Conservation (phyloP, 2,113 vertebrate genomes). For the Pseudorasbora parva region DNA sequence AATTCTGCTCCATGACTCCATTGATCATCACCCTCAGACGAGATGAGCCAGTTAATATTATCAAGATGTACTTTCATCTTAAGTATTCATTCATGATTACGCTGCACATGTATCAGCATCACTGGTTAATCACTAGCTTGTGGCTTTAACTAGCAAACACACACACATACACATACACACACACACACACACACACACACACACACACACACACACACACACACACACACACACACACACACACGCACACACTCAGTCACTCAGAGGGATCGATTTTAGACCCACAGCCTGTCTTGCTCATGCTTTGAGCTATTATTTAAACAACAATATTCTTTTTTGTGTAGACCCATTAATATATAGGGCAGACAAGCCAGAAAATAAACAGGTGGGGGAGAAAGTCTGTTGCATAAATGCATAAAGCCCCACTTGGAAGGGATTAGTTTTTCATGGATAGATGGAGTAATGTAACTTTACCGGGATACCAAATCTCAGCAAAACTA, state of each 20-base stretch:
- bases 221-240: no score
- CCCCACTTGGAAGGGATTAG: no score
- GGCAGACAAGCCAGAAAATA: background rate
- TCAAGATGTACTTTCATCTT: constrained; percentile 52
- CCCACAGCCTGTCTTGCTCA: background rate
- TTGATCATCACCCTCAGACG: constrained; percentile 59
- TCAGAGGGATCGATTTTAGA: background rate
- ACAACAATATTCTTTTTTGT: background rate
- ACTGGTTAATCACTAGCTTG: constrained; percentile 30
- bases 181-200: background rate
- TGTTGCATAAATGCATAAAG: constrained; percentile 1
- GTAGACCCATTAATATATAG: background rate
- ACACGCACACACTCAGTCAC: background rate
- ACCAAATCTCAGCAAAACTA: no score
- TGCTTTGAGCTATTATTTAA: constrained; percentile 3
- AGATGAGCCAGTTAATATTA: constrained; percentile 51
- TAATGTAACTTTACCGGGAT: no score
- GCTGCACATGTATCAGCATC: constrained; percentile 9
- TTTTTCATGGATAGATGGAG: no score
- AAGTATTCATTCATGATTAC: constrained; percentile 44
- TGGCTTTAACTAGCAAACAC: constrained; percentile 11
- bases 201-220: no score
- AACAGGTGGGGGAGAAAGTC: background rate
- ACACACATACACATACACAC: background rate
- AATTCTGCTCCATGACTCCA: constrained; percentile 58